A percentile compares a stretch with the other conserved stretches of the same genome.
Evolutionary conservation across 2,797 vertebrate species (phyloP).

Genomic region (Clangula hyemalis): DNA sequence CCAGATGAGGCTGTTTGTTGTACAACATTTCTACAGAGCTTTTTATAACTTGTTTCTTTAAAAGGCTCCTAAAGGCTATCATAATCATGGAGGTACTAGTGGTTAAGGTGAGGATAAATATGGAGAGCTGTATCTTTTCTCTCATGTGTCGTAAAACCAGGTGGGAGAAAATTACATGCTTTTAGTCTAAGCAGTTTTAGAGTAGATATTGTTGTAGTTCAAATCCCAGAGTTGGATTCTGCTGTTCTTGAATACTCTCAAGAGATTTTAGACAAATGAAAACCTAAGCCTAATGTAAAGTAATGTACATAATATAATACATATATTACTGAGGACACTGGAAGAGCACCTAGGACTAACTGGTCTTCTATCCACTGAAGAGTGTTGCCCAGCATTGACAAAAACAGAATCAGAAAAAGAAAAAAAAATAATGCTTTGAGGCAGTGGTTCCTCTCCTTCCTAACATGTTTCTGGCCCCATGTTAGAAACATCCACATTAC

Average conservation of each 20-base stretch:
- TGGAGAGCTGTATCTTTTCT: neutral
- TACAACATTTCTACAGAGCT: neutral
- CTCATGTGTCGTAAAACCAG: neutral
- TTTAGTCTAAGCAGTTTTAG: neutral
- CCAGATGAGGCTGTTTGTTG: neutral
- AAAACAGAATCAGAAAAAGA: neutral
- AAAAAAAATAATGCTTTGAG: neutral
- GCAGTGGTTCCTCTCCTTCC: neutral
- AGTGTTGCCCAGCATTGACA: neutral
- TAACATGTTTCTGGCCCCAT: neutral
- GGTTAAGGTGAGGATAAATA: neutral
- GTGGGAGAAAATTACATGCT: neutral
- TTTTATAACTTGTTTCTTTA: neutral
- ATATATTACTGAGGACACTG: neutral
- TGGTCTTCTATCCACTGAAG: neutral
- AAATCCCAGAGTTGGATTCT: neutral
- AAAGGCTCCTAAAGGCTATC: neutral
- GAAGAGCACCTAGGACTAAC: neutral
- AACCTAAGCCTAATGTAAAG: neutral
- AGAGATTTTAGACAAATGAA: neutral
- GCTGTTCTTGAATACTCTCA: neutral
- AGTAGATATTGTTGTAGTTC: neutral
- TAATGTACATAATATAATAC: neutral
- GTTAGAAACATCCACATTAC: neutral
- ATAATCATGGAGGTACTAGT: neutral